Evolutionary conservation across 1,140 invertebrate species (phyloP).

Genomic region (Rhopalosiphum maidis): DNA sequence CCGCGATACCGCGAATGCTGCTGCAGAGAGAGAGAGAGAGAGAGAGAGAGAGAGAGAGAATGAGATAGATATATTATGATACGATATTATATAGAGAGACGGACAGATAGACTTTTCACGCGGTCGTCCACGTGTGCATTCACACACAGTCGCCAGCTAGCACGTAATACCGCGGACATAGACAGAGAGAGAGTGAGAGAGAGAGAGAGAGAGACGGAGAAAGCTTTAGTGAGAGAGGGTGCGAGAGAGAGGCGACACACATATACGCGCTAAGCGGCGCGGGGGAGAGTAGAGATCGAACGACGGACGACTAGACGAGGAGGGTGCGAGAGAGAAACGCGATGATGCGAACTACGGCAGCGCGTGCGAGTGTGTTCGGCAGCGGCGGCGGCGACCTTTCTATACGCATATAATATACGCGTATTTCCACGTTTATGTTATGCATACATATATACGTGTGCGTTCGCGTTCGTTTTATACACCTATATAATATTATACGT

Average conservation of each 20-base stretch:
- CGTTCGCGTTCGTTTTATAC: neutral
- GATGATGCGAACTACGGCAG: neutral
- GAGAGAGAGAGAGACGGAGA: too few species aligned
- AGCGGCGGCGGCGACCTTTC: neutral
- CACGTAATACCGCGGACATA: neutral
- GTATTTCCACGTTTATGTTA: neutral
- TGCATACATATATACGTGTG: neutral
- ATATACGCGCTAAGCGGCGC: neutral
- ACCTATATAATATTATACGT: neutral
- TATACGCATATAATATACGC: neutral
- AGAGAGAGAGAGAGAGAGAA: too few species aligned
- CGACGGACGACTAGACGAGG: neutral
- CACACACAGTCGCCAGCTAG: neutral
- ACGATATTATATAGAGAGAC: neutral
- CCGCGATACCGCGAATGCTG: neutral
- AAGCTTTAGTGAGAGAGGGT: too few species aligned
- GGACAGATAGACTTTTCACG: conserved; percentile 6
- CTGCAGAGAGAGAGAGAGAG: too few species aligned
- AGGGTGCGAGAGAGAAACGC: neutral
- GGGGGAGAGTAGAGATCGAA: neutral
- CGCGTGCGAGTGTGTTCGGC: neutral
- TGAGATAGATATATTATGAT: too few species aligned
- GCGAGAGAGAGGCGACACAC: neutral
- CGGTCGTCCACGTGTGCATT: conserved; percentile 4
- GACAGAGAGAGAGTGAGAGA: neutral